These are phyloP conservation scores for Acrocera orbiculus DNA, from an alignment of 2,888 invertebrate genomes.

Conservation along the genomic window DNA sequence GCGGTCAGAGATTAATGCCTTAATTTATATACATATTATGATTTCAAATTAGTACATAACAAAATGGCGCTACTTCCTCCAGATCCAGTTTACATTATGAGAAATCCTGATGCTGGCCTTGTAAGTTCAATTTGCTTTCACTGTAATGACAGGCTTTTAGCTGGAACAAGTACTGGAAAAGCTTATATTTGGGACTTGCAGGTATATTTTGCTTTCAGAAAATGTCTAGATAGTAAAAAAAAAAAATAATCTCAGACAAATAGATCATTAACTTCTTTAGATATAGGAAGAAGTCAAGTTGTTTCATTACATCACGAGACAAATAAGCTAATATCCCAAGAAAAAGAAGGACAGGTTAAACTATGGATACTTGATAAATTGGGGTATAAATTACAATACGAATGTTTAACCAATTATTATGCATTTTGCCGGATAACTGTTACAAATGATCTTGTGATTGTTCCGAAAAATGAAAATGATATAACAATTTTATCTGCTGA, in stretches of 20 bases:
- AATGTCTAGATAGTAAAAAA: too few species aligned
- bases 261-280: slow-evolving; percentile 46
- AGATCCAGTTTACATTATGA: slow-evolving; percentile 57
- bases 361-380: slow-evolving; percentile 43
- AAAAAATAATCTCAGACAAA: slow-evolving; percentile 56
- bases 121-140: slow-evolving; percentile 57
- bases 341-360: slow-evolving; percentile 53
- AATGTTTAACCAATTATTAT: slow-evolving; percentile 41
- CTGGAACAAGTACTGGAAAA: slow-evolving; percentile 55
- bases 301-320: slow-evolving; percentile 34
- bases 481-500: slow-evolving; percentile 13
- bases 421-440: slow-evolving; percentile 53
- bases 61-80: slow-evolving; percentile 52
- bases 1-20: too few species aligned
- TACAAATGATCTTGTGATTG: slow-evolving; percentile 43
- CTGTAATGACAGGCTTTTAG: slow-evolving; percentile 46
- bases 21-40: too few species aligned
- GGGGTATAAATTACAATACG: slow-evolving; percentile 40
- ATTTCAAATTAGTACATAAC: too few species aligned
- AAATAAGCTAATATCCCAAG: slow-evolving; percentile 50
- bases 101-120: slow-evolving; percentile 49
- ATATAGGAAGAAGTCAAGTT: slow-evolving; percentile 40
- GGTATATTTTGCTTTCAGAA: slow-evolving; percentile 32
- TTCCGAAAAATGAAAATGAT: slow-evolving; percentile 42
- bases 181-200: slow-evolving; percentile 65